phyloP scores from a whole-genome alignment of 2,888 invertebrate species.

The Eumerus sabulonum region DNA sequence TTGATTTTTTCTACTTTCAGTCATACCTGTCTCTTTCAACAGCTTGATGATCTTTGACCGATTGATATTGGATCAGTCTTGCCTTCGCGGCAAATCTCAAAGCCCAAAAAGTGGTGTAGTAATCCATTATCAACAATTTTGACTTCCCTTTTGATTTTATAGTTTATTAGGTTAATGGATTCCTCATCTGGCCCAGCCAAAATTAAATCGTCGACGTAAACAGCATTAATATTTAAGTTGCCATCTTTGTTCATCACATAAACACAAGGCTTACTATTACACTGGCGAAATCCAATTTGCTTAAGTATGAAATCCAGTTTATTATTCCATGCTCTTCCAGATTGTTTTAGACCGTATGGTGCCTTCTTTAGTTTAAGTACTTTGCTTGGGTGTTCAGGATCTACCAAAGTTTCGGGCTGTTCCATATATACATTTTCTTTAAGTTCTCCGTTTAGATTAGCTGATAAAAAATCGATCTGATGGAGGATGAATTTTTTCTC shows the following conservation, averaged over 20 bases:
- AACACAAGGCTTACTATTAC: constrained; percentile 4
- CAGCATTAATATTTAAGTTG: constrained; percentile 51
- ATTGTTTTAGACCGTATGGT: constrained; percentile 65
- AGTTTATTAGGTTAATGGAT: constrained; percentile 24
- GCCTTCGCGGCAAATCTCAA: constrained; percentile 13
- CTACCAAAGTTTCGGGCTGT: constrained; percentile 59
- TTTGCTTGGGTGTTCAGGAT: constrained; percentile 33
- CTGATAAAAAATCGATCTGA: constrained; percentile 67
- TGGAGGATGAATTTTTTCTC: constrained; percentile 63
- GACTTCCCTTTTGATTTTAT: constrained; percentile 13
- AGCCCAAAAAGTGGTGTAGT: constrained; percentile 27
- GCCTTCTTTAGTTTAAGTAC: constrained; percentile 67
- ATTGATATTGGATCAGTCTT: constrained; percentile 17
- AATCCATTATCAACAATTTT: constrained; percentile 32
- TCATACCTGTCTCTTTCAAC: too few relatives aligned
- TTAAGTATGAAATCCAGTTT: not conserved
- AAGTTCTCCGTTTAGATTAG: constrained; percentile 65
- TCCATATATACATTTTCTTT: constrained; percentile 64
- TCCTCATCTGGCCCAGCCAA: constrained; percentile 39
- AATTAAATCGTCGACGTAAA: constrained; percentile 68
- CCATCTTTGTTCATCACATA: not conserved
- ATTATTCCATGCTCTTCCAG: constrained; percentile 1
- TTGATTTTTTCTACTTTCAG: too few relatives aligned
- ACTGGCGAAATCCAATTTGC: not conserved
- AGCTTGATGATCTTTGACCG: too few relatives aligned